phyloP scores from a whole-genome alignment of 2,888 invertebrate species.

The Acleris literana region DNA sequence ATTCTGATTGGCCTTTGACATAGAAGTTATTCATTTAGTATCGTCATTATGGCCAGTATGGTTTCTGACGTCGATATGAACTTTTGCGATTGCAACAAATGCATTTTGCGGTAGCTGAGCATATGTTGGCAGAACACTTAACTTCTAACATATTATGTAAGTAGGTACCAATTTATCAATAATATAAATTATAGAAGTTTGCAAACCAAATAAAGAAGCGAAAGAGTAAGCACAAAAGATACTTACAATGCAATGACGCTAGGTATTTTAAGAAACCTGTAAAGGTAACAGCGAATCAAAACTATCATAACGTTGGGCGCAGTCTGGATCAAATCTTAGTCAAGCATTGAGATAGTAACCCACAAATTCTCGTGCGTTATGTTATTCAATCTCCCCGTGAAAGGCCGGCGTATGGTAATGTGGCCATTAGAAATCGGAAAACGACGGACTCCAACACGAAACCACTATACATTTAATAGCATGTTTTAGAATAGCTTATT shows the following conservation, averaged over 20 bases:
- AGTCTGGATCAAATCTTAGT: conserved; percentile 19
- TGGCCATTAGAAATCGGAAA: conserved; percentile 74
- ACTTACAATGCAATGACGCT: no score
- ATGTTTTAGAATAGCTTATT: conserved; percentile 37
- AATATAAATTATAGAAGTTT: no score
- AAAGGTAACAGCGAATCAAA: conserved; percentile 3
- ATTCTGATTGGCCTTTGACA: conserved; percentile 3
- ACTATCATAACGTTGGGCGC: neutral
- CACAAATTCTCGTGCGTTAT: conserved; percentile 54
- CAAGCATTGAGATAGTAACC: conserved; percentile 26
- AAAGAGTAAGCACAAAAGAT: no score
- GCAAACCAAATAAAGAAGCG: no score
- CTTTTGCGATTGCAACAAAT: no score
- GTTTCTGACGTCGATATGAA: no score
- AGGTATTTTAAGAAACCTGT: neutral
- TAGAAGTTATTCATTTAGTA: neutral
- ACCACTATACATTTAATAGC: conserved; percentile 50
- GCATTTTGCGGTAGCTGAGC: no score
- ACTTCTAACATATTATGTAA: no score
- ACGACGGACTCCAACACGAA: conserved; percentile 50
- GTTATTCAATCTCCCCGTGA: conserved; percentile 68
- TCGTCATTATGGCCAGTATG: neutral
- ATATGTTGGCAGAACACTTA: no score
- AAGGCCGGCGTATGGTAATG: conserved; percentile 76
- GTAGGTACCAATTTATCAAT: no score